Evolutionary conservation across 2,113 vertebrate genomes (phyloP).

Genomic region (Perccottus glenii): DNA sequence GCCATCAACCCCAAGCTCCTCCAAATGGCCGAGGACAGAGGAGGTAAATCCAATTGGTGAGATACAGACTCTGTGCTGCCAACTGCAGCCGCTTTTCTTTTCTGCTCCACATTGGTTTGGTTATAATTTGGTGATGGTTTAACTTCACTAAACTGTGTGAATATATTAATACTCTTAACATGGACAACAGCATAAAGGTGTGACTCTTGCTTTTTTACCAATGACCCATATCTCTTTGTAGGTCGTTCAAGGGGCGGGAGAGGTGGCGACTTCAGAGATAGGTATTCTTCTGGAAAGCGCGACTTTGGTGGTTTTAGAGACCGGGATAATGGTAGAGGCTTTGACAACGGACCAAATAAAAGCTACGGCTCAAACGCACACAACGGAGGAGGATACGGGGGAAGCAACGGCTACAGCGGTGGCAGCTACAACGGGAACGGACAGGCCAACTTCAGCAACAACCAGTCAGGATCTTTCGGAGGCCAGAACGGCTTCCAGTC

Average conservation of each 20-base stretch:
- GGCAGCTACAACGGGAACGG: constrained; percentile 84
- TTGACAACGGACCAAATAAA: constrained; percentile 88
- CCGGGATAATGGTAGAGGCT: constrained; percentile 90
- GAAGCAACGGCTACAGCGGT: constrained; percentile 81
- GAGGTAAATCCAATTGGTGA: constrained; percentile 91
- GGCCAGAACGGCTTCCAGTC: constrained; percentile 86
- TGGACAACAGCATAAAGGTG: not conserved
- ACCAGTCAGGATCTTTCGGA: constrained; percentile 83
- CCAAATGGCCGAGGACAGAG: constrained; percentile 98
- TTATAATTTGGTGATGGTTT: constrained; percentile 18
- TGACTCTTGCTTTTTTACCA: not conserved
- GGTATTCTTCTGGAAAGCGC: constrained; percentile 90
- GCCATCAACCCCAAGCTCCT: constrained; percentile 99
- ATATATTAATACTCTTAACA: too few species aligned
- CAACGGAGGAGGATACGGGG: constrained; percentile 90
- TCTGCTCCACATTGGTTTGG: constrained; percentile 28
- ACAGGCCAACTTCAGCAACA: constrained; percentile 86
- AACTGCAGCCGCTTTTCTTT: constrained; percentile 42
- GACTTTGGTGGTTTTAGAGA: constrained; percentile 93
- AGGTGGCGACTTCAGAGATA: constrained; percentile 88
- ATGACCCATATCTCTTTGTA: constrained; percentile 49
- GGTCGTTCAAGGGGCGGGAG: constrained; percentile 98
- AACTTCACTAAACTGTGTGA: not conserved
- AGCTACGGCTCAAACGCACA: constrained; percentile 89
- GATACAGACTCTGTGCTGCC: constrained; percentile 78